A percentile compares a stretch with the other conserved stretches of the same genome.
Conservation (phyloP, 2,797 vertebrate genomes). For the Acrossocheilus wenchowensis region DNA sequence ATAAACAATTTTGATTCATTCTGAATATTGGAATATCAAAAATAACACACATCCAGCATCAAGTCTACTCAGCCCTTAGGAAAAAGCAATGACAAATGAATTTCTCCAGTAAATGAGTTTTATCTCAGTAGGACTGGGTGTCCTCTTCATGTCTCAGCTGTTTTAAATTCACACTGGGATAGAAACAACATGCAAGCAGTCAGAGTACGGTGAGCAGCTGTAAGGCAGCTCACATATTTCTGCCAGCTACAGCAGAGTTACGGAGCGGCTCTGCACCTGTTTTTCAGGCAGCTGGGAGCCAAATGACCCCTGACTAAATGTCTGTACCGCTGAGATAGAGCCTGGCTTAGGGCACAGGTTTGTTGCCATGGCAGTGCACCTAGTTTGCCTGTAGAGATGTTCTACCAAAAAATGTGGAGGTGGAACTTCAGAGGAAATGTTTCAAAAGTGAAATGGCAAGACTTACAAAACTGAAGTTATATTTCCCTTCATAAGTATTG, state of each 20-base stretch:
- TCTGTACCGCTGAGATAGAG: conserved; percentile 32
- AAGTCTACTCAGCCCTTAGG: not conserved
- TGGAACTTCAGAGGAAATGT: not conserved
- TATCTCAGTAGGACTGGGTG: not conserved
- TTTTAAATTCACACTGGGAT: conserved; percentile 18
- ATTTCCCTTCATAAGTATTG: not conserved
- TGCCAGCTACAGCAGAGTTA: conserved; percentile 1
- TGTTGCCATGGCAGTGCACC: conserved; percentile 56
- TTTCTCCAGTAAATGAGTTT: not conserved
- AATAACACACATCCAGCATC: not conserved
- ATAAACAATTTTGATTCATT: not conserved
- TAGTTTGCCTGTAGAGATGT: conserved; percentile 14
- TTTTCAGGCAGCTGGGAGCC: conserved; percentile 29
- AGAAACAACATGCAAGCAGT: not conserved
- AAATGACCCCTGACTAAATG: conserved; percentile 43
- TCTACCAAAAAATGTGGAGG: conserved; percentile 49
- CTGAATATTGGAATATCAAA: conserved; percentile 7
- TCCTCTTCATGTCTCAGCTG: conserved; percentile 29
- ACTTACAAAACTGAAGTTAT: not conserved
- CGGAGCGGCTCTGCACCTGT: conserved; percentile 28
- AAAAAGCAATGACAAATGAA: not conserved
- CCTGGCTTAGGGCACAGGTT: conserved; percentile 62
- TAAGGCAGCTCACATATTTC: conserved; percentile 14
- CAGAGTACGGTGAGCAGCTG: conserved; percentile 13
- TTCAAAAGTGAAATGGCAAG: not conserved